These are phyloP conservation scores for Ceramica pisi DNA, from an alignment of 2,888 invertebrate species.

Conservation along the genomic window DNA sequence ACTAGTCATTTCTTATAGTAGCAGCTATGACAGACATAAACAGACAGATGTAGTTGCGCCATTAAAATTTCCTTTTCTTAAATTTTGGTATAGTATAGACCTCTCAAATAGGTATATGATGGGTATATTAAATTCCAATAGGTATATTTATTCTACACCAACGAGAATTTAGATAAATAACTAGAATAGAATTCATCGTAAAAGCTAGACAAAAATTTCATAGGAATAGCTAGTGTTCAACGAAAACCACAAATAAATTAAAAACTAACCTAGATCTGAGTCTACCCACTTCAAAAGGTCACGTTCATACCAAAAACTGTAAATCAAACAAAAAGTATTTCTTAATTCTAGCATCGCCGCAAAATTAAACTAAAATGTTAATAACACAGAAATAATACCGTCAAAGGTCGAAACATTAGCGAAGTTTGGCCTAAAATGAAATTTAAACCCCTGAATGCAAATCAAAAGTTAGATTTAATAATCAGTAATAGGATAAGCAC, in stretches of 20 bases:
- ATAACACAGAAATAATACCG: constrained; percentile 68
- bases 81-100: too few relatives aligned
- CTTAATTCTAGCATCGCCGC: constrained; percentile 27
- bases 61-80: too few relatives aligned
- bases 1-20: too few relatives aligned
- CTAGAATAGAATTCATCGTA: too few relatives aligned
- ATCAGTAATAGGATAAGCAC: constrained; percentile 80
- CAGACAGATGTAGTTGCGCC: too few relatives aligned
- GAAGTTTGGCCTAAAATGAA: constrained; percentile 77
- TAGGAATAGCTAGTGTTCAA: neutral
- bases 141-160: too few relatives aligned
- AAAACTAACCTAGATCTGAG: neutral
- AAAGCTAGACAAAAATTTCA: neutral
- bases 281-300: constrained; percentile 8
- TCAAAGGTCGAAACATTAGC: constrained; percentile 65
- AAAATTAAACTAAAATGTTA: constrained; percentile 63
- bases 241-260: neutral
- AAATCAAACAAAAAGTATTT: constrained; percentile 38
- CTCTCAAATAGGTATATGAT: too few relatives aligned
- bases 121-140: too few relatives aligned
- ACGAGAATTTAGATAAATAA: too few relatives aligned
- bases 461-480: constrained; percentile 81
- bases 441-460: constrained; percentile 78
- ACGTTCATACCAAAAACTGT: constrained; percentile 1
- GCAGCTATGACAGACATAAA: too few relatives aligned